Percentiles rank a stretch among this genome's conserved stretches.
Evolutionary conservation across 2,888 invertebrate genomes (phyloP).

Genomic region (Cataglyphis livida): DNA sequence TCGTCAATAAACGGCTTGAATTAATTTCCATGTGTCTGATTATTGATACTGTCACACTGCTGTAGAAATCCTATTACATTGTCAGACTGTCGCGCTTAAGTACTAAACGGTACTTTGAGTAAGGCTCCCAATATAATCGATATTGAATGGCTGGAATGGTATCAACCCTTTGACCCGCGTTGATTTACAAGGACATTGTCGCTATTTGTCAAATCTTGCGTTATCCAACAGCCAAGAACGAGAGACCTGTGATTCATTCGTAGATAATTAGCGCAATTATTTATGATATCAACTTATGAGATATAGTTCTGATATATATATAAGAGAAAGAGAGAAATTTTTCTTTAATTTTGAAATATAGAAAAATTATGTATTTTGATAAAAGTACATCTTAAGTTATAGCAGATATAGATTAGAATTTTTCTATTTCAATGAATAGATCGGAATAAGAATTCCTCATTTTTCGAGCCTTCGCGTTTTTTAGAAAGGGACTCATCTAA

Average conservation of each 20-base stretch:
- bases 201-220: conserved; percentile 41
- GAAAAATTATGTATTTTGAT: neutral
- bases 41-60: conserved; percentile 48
- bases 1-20: conserved; percentile 25
- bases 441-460: neutral
- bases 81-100: conserved; percentile 50
- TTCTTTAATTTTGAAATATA: neutral
- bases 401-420: neutral
- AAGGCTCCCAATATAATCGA: conserved; percentile 42
- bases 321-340: neutral
- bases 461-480: neutral
- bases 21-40: conserved; percentile 52
- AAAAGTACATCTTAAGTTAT: neutral
- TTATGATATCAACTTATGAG: neutral
- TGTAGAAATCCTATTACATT: conserved; percentile 48
- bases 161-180: conserved; percentile 43
- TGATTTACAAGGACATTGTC: conserved; percentile 39
- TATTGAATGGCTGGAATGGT: conserved; percentile 41
- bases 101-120: conserved; percentile 45
- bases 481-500: neutral
- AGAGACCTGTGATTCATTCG: neutral
- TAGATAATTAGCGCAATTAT: neutral
- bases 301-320: neutral
- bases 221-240: conserved; percentile 30
- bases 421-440: neutral